Base-by-base conservation (phyloP, 2,797 vertebrate genomes). In the Parambassis ranga region DNA sequence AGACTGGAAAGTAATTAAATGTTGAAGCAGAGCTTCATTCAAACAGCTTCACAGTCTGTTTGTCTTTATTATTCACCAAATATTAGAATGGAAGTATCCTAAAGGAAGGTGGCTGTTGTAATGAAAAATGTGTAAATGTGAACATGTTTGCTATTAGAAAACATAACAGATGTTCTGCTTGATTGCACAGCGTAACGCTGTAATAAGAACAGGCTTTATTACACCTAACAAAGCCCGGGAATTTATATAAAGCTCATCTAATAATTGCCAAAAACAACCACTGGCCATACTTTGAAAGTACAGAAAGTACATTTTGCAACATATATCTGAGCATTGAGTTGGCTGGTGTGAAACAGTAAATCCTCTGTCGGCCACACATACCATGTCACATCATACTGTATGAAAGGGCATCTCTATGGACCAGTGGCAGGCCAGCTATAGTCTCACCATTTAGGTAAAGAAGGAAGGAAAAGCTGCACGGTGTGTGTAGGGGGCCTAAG, bases 1-100 rank as follows among this genome's bases (percentile, higher is more conserved):
- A 32, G 10, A 10, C 14, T 36, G 26, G 10, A 33, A 65, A 71
- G 53, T 78, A 65, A 82, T 82, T 59, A 76, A 66, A 69, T 26
- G 51, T 70, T 15, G 42, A n/a, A 69, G 23, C 26, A 2, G 13
- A 48, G 62, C 16, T 43, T 33, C 13, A 20, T 50, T 49, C 23
- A 44, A 14, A 44, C 44, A 19, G 33, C 8, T 30, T 53, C 48
- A 31, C 36, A 0, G 7, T 10, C 22, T 31, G 16, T 13, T 55
- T 7, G 7, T 10, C 27, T 26, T 44, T 28, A 47, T 77, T 61
- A 60, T 57, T 63, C 59, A 61, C 23, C 28, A 7, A 59, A 43
- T 3, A 36, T 16, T 13, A 32, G 32, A 43, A 32, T 3, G 4
- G 14, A 38, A 13, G 15, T 10, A 2, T 33, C 48, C 49, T 23